phyloP scores from a whole-genome alignment of 2,113 vertebrate species.

The Callipepla squamata region DNA sequence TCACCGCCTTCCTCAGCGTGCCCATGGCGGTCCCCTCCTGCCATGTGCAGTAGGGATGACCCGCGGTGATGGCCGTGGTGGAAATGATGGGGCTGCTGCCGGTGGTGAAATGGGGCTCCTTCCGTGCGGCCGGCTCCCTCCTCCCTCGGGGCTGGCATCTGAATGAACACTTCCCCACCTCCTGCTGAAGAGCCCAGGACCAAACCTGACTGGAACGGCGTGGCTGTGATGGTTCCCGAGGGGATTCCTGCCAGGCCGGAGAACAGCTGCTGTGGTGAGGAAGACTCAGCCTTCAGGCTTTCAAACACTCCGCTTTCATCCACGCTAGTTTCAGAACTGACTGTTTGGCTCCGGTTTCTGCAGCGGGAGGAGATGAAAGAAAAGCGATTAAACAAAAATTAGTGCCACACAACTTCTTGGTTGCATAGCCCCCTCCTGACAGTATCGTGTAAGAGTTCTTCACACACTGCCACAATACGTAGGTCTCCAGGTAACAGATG shows the following conservation, averaged over 20 bases:
- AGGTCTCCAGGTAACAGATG: neutral
- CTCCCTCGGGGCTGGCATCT: slow-evolving; percentile 90
- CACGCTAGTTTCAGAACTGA: slow-evolving; percentile 90
- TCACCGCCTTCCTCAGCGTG: slow-evolving; percentile 84
- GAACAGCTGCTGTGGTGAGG: slow-evolving; percentile 89
- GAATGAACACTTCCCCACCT: slow-evolving; percentile 90
- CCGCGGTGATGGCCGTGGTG: slow-evolving; percentile 85
- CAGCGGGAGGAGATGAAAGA: neutral
- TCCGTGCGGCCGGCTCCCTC: slow-evolving; percentile 83
- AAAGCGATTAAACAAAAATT: neutral
- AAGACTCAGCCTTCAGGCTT: slow-evolving; percentile 89
- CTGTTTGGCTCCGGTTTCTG: slow-evolving; percentile 91
- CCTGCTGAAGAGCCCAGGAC: slow-evolving; percentile 87
- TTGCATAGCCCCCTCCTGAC: neutral
- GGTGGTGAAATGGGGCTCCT: slow-evolving; percentile 82
- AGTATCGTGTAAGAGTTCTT: neutral
- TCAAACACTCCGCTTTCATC: slow-evolving; percentile 93
- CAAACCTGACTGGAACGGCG: slow-evolving; percentile 88
- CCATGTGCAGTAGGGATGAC: slow-evolving; percentile 89
- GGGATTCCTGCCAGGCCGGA: slow-evolving; percentile 89
- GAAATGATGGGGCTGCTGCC: slow-evolving; percentile 79
- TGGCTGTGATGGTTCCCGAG: slow-evolving; percentile 79
- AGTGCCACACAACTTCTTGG: neutral
- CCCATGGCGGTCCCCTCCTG: slow-evolving; percentile 83
- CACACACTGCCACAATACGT: rapidly evolving